A percentile compares a stretch with the other conserved stretches of the same genome.
These are phyloP conservation scores for Novumbra hubbsi DNA, from an alignment of 2,797 vertebrate species.

Conservation along the genomic window DNA sequence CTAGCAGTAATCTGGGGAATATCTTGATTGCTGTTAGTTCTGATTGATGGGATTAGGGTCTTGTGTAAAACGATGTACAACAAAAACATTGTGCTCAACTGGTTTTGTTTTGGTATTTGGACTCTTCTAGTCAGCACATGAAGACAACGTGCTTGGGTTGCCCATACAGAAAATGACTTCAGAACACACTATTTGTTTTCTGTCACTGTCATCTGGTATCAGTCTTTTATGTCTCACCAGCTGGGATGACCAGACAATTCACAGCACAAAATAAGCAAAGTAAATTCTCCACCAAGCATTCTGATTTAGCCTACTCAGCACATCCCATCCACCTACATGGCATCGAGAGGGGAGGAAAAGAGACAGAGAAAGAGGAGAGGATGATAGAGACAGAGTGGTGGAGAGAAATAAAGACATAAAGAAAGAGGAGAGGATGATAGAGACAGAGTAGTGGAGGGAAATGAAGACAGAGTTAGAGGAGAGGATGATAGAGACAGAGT, in stretches of 20 bases:
- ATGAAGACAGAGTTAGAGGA: too few relatives aligned
- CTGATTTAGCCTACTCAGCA: slow-evolving; percentile 49
- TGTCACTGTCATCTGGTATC: background rate
- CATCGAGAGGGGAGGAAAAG: slow-evolving; percentile 22
- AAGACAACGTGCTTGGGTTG: background rate
- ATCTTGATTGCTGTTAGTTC: slow-evolving; percentile 24
- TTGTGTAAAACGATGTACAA: background rate
- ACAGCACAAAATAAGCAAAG: background rate
- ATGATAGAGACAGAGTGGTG: too few relatives aligned
- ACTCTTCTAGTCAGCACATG: background rate
- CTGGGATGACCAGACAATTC: background rate
- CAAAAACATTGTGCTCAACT: slow-evolving; percentile 1
- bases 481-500: too few relatives aligned
- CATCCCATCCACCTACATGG: slow-evolving; percentile 37
- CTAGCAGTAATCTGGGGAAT: slow-evolving; percentile 30
- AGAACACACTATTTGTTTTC: background rate
- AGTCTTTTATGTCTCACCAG: background rate
- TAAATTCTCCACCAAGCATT: slow-evolving; percentile 31
- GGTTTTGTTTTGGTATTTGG: background rate
- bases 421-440: too few relatives aligned
- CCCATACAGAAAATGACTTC: background rate
- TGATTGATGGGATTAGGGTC: background rate
- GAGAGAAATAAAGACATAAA: background rate
- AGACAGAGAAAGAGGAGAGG: background rate
- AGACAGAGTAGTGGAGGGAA: too few relatives aligned